Base-by-base conservation (phyloP, 2,113 vertebrate species). In the Lepisosteus osseus region DNA sequence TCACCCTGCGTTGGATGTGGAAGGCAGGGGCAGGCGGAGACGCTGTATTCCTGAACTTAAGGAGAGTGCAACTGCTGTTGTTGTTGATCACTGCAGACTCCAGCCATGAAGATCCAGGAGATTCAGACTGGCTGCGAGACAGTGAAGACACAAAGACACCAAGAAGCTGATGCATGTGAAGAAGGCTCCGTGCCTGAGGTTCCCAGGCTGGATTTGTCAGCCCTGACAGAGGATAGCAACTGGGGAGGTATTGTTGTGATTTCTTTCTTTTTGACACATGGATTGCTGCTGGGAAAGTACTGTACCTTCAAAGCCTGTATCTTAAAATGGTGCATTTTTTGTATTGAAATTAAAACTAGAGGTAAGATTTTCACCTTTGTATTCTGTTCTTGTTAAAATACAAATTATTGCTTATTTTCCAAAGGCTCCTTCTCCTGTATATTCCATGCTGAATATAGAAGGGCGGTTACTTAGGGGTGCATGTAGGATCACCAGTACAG, bases 31-130 rank as follows among this genome's bases (percentile, higher is more conserved):
- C 71, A 55, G 64, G 55, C 70, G 42, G 69, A 85, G 77, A 76
- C 82, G 78, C 80, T 68, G 77, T 71, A 79, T 64, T 68, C 65
- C 79, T 77, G 73, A 82, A 85, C 82, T 90, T 91, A 88, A 94
- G 84, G 83, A 80, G 47, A 83, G 83, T 74, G 71, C 79, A 80
- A 68, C 65, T 75, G 57, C 74, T 79, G 79, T 85, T 84, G 76
- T 81, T 87, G 86, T 89, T 81, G 64, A 81, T 85, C 70, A 41
- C 82, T 95, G 78, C 92, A 95, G 96, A 90, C 85, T 78, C 79
- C 91, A 67, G 81, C 78, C 73, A 98, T 99, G 97, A 98, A 98
- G 93, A 99, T 99, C 82, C 96, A 96, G 90, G 97, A 99, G 82
- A 91, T 89, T 76, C 85, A 92, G 61, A 86, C 85, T 74, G 63